phyloP scores from a whole-genome alignment of 2,113 vertebrate genomes.

The Oreotrochilus melanogaster region DNA sequence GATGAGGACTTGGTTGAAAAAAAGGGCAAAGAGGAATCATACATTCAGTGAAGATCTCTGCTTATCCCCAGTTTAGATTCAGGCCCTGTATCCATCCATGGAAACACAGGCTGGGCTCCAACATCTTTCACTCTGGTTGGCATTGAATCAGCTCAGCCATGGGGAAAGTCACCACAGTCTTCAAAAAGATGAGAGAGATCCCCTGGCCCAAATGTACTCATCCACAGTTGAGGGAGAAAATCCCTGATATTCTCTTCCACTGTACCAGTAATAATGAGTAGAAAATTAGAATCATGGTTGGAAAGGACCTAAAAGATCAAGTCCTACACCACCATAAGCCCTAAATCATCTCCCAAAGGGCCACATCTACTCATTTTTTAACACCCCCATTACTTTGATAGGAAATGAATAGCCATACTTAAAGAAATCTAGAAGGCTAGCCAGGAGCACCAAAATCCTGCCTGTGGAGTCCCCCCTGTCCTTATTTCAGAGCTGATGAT shows the following conservation, averaged over 20 bases:
- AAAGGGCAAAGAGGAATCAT: background rate
- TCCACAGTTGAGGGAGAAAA: background rate
- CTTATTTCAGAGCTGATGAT: background rate
- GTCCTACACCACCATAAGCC: too few species aligned
- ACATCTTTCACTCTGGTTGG: background rate
- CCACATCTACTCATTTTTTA: too few species aligned
- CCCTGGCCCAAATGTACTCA: background rate
- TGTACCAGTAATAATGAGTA: background rate
- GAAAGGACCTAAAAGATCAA: too few species aligned
- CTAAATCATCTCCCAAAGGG: too few species aligned
- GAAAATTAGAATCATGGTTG: background rate
- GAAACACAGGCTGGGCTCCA: background rate
- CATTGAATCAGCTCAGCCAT: background rate
- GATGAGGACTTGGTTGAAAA: background rate
- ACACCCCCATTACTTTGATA: background rate
- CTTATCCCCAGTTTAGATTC: background rate
- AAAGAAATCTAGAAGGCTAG: background rate
- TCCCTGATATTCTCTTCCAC: background rate
- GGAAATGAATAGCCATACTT: background rate
- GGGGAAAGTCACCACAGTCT: background rate
- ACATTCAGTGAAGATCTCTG: background rate
- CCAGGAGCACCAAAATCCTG: background rate
- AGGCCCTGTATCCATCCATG: background rate
- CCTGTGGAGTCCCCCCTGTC: background rate
- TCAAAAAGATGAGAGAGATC: background rate